Percentiles rank a stretch among this genome's conserved stretches.
Conservation (phyloP, 2,888 invertebrate species). For the Drosophila mettleri region DNA sequence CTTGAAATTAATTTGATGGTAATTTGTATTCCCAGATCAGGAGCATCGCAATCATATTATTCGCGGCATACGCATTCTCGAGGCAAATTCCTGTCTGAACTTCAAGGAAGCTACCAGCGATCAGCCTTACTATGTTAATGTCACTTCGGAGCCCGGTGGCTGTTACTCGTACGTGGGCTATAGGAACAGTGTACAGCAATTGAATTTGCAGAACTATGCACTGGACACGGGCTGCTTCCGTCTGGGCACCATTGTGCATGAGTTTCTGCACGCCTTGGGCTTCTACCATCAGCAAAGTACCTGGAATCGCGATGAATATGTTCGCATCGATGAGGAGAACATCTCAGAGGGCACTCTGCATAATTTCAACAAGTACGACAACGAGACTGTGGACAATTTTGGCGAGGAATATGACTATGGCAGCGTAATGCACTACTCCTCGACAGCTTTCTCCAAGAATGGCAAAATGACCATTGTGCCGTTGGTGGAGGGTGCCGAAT, state of each 20-base stretch:
- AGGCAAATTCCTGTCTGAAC: slow-evolving; percentile 89
- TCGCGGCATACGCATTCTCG: slow-evolving; percentile 90
- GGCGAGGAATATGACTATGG: slow-evolving; percentile 90
- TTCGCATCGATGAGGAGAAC: slow-evolving; percentile 86
- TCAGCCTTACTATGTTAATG: slow-evolving; percentile 68
- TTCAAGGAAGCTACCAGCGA: slow-evolving; percentile 87
- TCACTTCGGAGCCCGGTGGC: slow-evolving; percentile 85
- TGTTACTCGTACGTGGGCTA: slow-evolving; percentile 92
- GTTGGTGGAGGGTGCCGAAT: slow-evolving; percentile 55
- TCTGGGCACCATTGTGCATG: slow-evolving; percentile 89
- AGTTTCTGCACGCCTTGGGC: slow-evolving; percentile 91
- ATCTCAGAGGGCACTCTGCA: slow-evolving; percentile 86
- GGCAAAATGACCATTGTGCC: slow-evolving; percentile 89
- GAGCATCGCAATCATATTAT: slow-evolving; percentile 87
- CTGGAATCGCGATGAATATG: slow-evolving; percentile 89
- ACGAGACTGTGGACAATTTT: slow-evolving; percentile 87
- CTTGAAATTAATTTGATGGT: too few relatives aligned
- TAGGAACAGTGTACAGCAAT: slow-evolving; percentile 84
- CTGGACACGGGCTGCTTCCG: slow-evolving; percentile 82
- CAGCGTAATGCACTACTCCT: slow-evolving; percentile 92
- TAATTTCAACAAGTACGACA: slow-evolving; percentile 89
- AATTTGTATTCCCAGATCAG: slow-evolving; percentile 69
- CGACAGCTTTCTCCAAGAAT: slow-evolving; percentile 90
- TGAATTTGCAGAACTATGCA: slow-evolving; percentile 75
- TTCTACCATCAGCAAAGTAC: slow-evolving; percentile 93